Base-by-base conservation (phyloP, 1,140 invertebrate genomes). In the Bradysia coprophila region DNA sequence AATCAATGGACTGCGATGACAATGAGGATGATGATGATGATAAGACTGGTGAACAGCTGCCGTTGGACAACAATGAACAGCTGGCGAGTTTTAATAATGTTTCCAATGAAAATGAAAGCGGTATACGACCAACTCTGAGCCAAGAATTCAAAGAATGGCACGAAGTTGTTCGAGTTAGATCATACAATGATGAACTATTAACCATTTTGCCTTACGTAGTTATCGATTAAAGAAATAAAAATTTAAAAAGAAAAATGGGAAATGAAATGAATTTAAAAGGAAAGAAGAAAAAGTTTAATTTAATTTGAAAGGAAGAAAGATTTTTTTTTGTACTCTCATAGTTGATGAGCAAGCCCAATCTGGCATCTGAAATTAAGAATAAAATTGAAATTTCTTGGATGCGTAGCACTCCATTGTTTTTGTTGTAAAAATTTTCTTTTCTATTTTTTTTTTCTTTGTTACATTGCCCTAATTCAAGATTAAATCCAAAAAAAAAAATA, bases 121-220 rank as follows among this genome's bases (percentile, higher is more conserved):
- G 24, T 31, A 13, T 39, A 4, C 2, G 8, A 4, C n/a, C 21
- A 15, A 13, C 37, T 24, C 22, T 52, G 18, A n/a, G n/a, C n/a
- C 48, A 58, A 38, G 57, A 67, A 37, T 91, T 88, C 66, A 68
- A 72, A 49, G 76, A 84, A 60, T 90, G 82, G 80, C 75, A 83
- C 54, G 73, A 88, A 62, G 75, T 76, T 52, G 61, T 83, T 36
- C 73, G 79, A 44, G 67, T 70, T 51, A 66, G 69, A 53, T 78
- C 78, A 40, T 78, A 74, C 55, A 68, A 78, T 56, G 74, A 72
- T 54, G 78, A 85, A 60, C 67, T 71, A 52, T 69, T 90, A 62
- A 74, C 78, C 65, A 80, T 90, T 71, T 71, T 89, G 73, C 86
- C 86, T 73, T 91, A 91, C 67, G 81, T 86, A 67, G 74, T 87